These are phyloP conservation scores for Hypercompe scribonia DNA, from an alignment of 2,888 invertebrate species.

Conservation along the genomic window DNA sequence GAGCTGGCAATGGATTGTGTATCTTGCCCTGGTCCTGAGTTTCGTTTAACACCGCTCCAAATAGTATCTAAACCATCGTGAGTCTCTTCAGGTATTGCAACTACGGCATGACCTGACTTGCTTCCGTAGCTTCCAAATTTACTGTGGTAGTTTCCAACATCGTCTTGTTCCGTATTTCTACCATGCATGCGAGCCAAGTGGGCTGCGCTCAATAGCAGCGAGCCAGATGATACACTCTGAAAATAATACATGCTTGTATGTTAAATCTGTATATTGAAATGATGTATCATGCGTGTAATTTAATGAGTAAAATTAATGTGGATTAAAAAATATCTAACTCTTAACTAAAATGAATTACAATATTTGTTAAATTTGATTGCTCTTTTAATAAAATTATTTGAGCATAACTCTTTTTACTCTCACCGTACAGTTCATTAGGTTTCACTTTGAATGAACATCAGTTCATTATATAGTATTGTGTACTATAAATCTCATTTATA, in stretches of 20 bases:
- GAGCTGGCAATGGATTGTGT: slow-evolving; percentile 93
- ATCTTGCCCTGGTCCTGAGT: slow-evolving; percentile 86
- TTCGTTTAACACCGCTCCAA: slow-evolving; percentile 82
- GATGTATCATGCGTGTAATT: slow-evolving; percentile 3
- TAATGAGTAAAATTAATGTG: slow-evolving; percentile 1
- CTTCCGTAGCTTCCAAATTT: slow-evolving; percentile 73
- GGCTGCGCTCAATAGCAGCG: slow-evolving; percentile 92
- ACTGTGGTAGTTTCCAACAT: slow-evolving; percentile 71
- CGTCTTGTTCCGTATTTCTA: slow-evolving; percentile 68
- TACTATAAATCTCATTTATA: slow-evolving; percentile 3
- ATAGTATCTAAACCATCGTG: slow-evolving; percentile 73
- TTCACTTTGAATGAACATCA: background rate
- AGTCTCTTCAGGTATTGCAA: slow-evolving; percentile 79
- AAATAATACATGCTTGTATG: slow-evolving; percentile 56
- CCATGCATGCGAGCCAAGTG: slow-evolving; percentile 88
- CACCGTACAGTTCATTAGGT: slow-evolving; percentile 22
- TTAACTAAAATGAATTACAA: slow-evolving; percentile 38
- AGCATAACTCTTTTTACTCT: slow-evolving; percentile 40
- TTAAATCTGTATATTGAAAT: background rate
- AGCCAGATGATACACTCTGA: slow-evolving; percentile 94
- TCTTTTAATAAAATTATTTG: slow-evolving; percentile 29
- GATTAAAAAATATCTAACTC: slow-evolving; percentile 19
- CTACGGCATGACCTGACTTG: slow-evolving; percentile 70
- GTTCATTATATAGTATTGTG: background rate
- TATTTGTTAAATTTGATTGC: slow-evolving; percentile 37